Percentiles rank a stretch among this genome's conserved stretches.
phyloP scores from a whole-genome alignment of 2,797 vertebrate genomes.

The Sorex maritimensis region DNA sequence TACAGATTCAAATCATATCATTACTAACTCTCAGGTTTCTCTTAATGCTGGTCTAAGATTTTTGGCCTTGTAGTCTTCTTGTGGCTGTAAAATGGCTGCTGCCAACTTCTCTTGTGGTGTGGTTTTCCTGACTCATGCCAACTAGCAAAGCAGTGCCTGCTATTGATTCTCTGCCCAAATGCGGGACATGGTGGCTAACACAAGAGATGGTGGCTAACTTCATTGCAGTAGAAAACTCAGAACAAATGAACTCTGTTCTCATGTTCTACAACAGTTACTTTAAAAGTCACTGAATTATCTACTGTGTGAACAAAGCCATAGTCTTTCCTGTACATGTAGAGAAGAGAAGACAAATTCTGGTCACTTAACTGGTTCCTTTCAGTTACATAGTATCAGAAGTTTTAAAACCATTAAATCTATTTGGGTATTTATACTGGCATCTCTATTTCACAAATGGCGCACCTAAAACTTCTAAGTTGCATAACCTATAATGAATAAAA shows the following conservation, averaged over 20 bases:
- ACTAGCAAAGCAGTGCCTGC: not conserved
- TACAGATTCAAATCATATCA: not conserved
- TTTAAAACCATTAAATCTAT: slow-evolving; percentile 58
- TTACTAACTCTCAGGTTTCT: not conserved
- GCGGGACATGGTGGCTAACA: no score
- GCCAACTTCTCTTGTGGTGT: not conserved
- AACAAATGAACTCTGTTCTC: not conserved
- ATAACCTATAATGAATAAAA: slow-evolving; percentile 60
- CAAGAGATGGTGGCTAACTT: not conserved
- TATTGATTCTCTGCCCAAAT: slow-evolving; percentile 15
- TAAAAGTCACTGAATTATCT: slow-evolving; percentile 13
- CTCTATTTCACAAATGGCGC: slow-evolving; percentile 42
- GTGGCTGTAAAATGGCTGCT: slow-evolving; percentile 6
- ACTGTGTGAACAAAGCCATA: not conserved
- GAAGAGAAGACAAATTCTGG: slow-evolving; percentile 34
- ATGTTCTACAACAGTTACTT: not conserved
- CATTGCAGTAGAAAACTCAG: not conserved
- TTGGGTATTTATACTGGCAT: not conserved
- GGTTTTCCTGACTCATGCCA: not conserved
- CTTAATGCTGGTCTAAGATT: not conserved
- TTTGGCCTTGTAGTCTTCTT: slow-evolving; percentile 3
- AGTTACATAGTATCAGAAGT: not conserved
- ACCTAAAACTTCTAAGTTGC: slow-evolving; percentile 27
- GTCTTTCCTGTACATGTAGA: slow-evolving; percentile 37
- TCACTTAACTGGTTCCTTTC: slow-evolving; percentile 47